These are phyloP conservation scores for Cephus runcator DNA, from an alignment of 2,888 invertebrate genomes.

Conservation along the genomic window DNA sequence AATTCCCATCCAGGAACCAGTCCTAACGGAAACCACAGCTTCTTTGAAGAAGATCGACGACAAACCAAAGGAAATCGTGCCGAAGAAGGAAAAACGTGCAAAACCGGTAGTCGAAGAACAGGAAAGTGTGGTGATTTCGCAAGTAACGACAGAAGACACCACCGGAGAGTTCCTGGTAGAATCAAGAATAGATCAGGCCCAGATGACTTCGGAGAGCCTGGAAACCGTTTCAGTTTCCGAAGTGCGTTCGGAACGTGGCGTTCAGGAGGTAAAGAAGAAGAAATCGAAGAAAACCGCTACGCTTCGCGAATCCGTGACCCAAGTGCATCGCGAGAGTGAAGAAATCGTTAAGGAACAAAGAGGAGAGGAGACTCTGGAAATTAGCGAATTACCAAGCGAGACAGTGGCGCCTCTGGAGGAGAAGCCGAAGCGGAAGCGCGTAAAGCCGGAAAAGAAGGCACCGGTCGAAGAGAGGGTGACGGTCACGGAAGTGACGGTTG, in stretches of 20 bases:
- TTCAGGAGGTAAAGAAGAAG: constrained; percentile 60
- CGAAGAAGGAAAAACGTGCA: constrained; percentile 66
- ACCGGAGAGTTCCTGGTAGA: constrained; percentile 49
- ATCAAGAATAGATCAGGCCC: constrained; percentile 47
- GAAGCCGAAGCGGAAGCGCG: constrained; percentile 36
- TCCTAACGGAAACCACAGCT: constrained; percentile 72
- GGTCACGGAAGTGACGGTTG: constrained; percentile 67
- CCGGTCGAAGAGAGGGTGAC: constrained; percentile 60
- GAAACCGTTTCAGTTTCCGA: constrained; percentile 72
- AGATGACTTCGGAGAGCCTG: constrained; percentile 50
- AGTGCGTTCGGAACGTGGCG: constrained; percentile 69
- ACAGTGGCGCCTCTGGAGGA: constrained; percentile 31
- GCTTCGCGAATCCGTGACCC: constrained; percentile 44
- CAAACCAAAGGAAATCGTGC: constrained; percentile 62
- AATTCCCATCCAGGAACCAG: constrained; percentile 70
- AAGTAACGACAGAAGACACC: constrained; percentile 53
- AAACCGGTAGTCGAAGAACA: constrained; percentile 68
- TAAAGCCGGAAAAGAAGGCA: constrained; percentile 50
- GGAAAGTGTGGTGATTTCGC: constrained; percentile 55
- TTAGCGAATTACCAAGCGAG: constrained; percentile 17
- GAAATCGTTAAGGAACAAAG: constrained; percentile 13
- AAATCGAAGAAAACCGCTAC: constrained; percentile 53
- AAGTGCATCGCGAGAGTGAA: constrained; percentile 30
- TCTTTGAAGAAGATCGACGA: constrained; percentile 74
- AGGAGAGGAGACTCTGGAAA: constrained; percentile 23